Conservation (phyloP, 2,113 vertebrate genomes). For the Lophura nycthemera region DNA sequence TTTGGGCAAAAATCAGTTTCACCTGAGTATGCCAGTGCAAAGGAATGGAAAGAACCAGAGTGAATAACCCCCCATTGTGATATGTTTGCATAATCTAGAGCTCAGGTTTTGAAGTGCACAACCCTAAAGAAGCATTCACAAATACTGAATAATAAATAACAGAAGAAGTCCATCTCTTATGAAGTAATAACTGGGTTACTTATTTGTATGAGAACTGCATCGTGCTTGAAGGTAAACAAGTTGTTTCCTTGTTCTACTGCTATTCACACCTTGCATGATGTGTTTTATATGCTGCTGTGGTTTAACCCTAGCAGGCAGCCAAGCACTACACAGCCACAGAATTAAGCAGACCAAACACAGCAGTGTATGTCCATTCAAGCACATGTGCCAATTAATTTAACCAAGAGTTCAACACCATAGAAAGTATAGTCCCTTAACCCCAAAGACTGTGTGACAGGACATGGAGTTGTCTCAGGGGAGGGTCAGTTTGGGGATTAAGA, state of each 20-base stretch:
- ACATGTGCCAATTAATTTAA: background rate
- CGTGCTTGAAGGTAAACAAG: fast-evolving
- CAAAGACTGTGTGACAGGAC: background rate
- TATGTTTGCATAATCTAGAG: background rate
- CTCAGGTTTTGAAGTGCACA: background rate
- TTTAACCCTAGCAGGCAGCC: background rate
- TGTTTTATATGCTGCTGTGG: background rate
- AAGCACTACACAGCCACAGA: background rate
- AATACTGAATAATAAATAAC: background rate
- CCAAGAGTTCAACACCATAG: background rate
- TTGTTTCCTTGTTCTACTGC: background rate
- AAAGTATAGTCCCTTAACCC: background rate
- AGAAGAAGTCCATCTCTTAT: background rate
- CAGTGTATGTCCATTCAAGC: background rate
- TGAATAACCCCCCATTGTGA: background rate
- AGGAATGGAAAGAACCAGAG: background rate
- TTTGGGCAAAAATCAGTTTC: background rate
- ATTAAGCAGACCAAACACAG: background rate
- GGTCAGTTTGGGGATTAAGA: background rate
- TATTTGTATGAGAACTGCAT: background rate
- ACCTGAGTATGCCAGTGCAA: background rate
- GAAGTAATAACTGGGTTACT: background rate
- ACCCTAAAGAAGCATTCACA: background rate
- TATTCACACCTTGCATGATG: background rate
- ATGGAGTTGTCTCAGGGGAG: background rate